Evolutionary conservation across 2,888 invertebrate genomes (phyloP), one percentile per base, ranked within the genome.

Genomic region (Acronicta leporina): DNA sequence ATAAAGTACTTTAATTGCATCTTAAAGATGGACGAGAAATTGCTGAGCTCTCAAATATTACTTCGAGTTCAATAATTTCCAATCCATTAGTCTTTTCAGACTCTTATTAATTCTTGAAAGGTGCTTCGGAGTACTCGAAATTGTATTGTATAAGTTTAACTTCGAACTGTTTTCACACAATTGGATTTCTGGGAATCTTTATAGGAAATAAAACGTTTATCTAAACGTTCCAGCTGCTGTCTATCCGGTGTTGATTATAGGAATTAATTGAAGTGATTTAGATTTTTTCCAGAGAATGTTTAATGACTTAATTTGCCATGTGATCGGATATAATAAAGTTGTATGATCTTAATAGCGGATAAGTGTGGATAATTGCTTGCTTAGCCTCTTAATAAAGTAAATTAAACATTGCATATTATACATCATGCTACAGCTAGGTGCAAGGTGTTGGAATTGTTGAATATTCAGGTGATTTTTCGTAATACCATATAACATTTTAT

Each of bases 1-100:
- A 87, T 88, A 87, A 88, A 86, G 81, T 80, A 83, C 79, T 80
- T 84, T 88, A 86, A 89, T 87, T 89, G 87, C 86, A 86, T 76
- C 82, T 82, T 80, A 77, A 82, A 84, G 84, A 87, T 81, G 80
- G 77, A 86, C 80, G 82, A 68, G 77, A 54, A 53, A 72, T 72
- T 68, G 69, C 63, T 54, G 45, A 52, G 57, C 57, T 61, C 67
- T 74, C 65, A 59, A 72, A 74, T 75, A 76, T 75, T 75, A 68
- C 77, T 75, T 60, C 54, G 63, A 75, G 65, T 73, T 67, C 66
- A 73, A 77, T 77, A 77, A 77, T 75, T 77, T 77, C 75, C 80
- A 63, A 71, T 69, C 79, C 77, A 85, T 85, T 84, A 82, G 80
- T 82, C 82, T 80, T 86, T 74, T 76, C 68, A 74, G 79, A 80